Percentiles rank a stretch among this genome's conserved stretches.
Evolutionary conservation across 37 sponge, comb jelly and placozoan species (phyloP).

Genomic region (Haliclona indistincta): DNA sequence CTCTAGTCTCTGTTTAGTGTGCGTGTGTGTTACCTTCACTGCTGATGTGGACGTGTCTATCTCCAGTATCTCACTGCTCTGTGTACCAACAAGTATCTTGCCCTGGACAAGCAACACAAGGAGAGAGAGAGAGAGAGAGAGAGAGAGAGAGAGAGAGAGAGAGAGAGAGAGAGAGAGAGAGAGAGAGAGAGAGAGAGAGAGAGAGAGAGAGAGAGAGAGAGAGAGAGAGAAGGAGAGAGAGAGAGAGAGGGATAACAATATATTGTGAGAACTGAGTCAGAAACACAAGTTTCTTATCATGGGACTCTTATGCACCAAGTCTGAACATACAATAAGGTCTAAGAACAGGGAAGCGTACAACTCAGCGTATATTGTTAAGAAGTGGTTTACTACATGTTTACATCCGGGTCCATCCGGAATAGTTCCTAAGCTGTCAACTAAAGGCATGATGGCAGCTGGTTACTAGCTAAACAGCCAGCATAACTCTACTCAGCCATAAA

Average conservation of each 20-base stretch:
- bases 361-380: too few species aligned
- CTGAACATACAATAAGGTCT: too few species aligned
- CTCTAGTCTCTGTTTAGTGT: too few species aligned
- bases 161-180: too few species aligned
- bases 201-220: conserved; percentile 2
- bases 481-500: too few species aligned
- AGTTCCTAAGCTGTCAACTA: too few species aligned
- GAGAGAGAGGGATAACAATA: not conserved
- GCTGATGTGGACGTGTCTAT: conserved; percentile 52
- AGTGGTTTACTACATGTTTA: too few species aligned
- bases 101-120: conserved; percentile 57
- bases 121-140: not conserved
- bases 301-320: too few species aligned
- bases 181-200: conserved; percentile 7
- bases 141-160: not conserved
- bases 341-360: too few species aligned
- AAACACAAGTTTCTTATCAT: not conserved
- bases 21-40: conserved; percentile 53
- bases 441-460: too few species aligned
- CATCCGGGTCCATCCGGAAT: too few species aligned
- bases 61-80: conserved; percentile 66
- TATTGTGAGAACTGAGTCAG: not conserved
- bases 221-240: not conserved
- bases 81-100: conserved; percentile 82
- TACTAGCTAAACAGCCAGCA: too few species aligned